A percentile compares a stretch with the other conserved stretches of the same genome.
phyloP scores from a whole-genome alignment of 2,888 invertebrate genomes.

The Aporophyla lueneburgensis region DNA sequence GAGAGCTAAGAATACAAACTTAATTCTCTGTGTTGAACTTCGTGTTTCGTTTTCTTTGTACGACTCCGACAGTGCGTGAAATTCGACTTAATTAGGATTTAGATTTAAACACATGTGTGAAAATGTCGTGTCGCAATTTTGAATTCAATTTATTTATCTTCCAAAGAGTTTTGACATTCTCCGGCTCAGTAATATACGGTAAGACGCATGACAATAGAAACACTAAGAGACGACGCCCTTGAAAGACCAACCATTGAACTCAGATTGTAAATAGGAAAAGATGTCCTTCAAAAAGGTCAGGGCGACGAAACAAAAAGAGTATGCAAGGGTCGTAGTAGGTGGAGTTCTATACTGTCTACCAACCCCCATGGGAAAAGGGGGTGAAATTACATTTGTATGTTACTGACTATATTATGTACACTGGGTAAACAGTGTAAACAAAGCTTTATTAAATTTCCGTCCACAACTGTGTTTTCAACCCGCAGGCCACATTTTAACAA shows the following conservation, averaged over 20 bases:
- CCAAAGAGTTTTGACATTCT: not conserved
- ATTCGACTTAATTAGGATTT: conserved; percentile 48
- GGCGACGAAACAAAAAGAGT: not conserved
- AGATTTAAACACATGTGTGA: conserved; percentile 30
- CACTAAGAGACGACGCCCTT: not conserved
- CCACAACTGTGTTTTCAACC: conserved; percentile 38
- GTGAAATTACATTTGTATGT: not conserved
- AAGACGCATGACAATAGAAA: not conserved
- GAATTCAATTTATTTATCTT: conserved; percentile 35
- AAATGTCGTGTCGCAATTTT: conserved; percentile 27
- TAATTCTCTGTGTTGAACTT: not conserved
- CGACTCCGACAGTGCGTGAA: conserved; percentile 37
- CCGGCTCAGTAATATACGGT: not conserved
- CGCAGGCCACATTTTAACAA: conserved; percentile 24
- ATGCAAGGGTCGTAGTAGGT: not conserved
- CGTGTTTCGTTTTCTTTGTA: conserved; percentile 16
- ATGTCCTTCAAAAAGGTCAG: not conserved
- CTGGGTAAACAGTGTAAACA: conserved; percentile 37
- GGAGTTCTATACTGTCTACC: not conserved
- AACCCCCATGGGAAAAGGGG: not conserved
- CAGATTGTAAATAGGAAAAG: too few relatives aligned
- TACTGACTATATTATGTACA: not conserved
- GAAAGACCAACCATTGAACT: not conserved
- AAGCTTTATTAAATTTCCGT: conserved; percentile 30
- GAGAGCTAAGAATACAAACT: not conserved